phyloP scores from a whole-genome alignment of 2,888 invertebrate genomes.

The Ecliptopera silaceata region DNA sequence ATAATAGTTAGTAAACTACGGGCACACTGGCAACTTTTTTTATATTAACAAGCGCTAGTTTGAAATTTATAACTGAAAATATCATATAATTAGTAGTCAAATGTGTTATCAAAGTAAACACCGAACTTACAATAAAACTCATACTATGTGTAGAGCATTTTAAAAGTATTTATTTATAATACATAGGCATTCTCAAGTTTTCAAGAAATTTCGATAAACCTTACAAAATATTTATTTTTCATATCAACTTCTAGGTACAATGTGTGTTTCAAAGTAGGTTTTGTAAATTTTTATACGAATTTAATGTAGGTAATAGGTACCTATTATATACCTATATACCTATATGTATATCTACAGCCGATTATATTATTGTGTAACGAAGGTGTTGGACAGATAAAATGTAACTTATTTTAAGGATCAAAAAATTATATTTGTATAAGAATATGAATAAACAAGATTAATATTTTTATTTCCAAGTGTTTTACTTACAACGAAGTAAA shows the following conservation, averaged over 20 bases:
- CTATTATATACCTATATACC: not conserved
- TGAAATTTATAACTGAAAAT: too few species aligned
- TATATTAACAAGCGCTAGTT: too few species aligned
- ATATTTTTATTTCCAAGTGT: conserved; percentile 54
- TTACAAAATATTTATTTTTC: too few species aligned
- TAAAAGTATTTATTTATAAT: too few species aligned
- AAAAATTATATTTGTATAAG: conserved; percentile 58
- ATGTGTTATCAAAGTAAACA: not conserved
- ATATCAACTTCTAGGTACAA: too few species aligned
- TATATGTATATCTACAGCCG: conserved; percentile 63
- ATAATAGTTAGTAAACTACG: too few species aligned
- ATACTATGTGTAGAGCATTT: too few species aligned
- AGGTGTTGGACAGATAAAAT: conserved; percentile 77
- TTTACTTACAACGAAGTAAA: conserved; percentile 15
- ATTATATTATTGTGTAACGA: conserved; percentile 59
- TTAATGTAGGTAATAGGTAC: conserved; percentile 26
- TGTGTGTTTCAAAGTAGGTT: not conserved
- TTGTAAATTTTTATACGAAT: conserved; percentile 33
- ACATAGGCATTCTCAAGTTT: too few species aligned
- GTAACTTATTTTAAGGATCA: conserved; percentile 75
- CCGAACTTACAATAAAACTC: too few species aligned
- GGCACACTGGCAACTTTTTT: too few species aligned
- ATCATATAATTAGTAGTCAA: not conserved
- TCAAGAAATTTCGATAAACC: too few species aligned
- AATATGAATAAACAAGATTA: conserved; percentile 64